phyloP scores from a whole-genome alignment of 2,888 invertebrate genomes.

The Chrysodeixis includens region DNA sequence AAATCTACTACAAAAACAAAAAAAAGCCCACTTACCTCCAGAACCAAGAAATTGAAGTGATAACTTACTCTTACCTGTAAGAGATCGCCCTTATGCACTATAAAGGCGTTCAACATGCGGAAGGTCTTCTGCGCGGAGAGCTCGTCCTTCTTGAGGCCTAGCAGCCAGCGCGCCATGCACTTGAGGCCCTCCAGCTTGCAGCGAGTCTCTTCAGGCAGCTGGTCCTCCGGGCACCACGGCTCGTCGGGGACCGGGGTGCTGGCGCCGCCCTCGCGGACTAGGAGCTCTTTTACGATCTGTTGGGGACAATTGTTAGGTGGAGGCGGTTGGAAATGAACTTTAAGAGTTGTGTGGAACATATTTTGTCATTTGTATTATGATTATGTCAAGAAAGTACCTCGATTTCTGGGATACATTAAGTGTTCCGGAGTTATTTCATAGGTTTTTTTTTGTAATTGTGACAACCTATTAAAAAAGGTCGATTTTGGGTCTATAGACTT shows the following conservation, averaged over 20 bases:
- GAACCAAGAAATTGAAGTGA: neutral
- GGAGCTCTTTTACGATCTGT: constrained; percentile 97
- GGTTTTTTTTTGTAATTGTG: too few species aligned
- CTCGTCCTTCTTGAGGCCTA: constrained; percentile 96
- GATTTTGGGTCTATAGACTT: too few species aligned
- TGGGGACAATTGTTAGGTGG: neutral
- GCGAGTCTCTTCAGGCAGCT: constrained; percentile 96
- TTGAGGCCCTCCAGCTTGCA: constrained; percentile 98
- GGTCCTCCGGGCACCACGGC: constrained; percentile 95
- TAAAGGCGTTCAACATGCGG: constrained; percentile 97
- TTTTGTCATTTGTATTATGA: too few species aligned
- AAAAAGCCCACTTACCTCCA: neutral
- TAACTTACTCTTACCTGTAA: constrained; percentile 82
- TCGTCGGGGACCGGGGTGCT: constrained; percentile 67
- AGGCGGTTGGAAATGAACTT: neutral
- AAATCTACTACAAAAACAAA: neutral
- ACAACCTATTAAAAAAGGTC: too few species aligned
- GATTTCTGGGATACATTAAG: too few species aligned
- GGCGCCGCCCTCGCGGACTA: constrained; percentile 94
- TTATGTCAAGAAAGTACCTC: too few species aligned
- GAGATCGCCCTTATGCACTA: constrained; percentile 97
- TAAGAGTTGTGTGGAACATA: too few species aligned
- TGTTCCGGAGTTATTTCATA: too few species aligned
- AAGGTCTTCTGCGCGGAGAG: constrained; percentile 97
- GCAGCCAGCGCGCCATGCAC: constrained; percentile 98